Evolutionary conservation across 1,140 invertebrate species (phyloP).

Genomic region (Pomacea maculata): DNA sequence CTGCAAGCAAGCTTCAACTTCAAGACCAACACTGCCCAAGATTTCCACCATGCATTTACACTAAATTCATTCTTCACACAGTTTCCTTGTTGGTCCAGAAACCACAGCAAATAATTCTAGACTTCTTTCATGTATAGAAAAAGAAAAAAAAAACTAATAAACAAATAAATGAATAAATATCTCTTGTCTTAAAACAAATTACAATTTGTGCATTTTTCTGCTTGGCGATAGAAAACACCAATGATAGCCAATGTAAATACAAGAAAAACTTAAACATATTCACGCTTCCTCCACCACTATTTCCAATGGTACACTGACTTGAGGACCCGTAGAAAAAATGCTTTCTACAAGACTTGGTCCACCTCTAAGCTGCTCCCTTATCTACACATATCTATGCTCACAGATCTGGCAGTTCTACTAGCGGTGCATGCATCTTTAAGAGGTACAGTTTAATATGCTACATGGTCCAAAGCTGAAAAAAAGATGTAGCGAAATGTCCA

Average conservation of each 20-base stretch:
- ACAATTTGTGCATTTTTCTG: neutral
- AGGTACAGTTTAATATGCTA: neutral
- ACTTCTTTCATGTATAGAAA: no score
- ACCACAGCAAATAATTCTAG: no score
- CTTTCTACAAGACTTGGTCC: no score
- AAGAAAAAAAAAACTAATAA: neutral
- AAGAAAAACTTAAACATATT: neutral
- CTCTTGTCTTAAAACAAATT: no score
- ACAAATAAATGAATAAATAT: neutral
- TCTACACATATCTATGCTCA: neutral
- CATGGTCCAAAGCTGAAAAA: no score
- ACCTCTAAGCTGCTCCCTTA: neutral
- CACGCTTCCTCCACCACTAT: neutral
- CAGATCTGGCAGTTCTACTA: neutral
- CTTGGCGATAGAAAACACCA: neutral
- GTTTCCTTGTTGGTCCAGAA: no score
- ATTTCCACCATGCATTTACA: no score
- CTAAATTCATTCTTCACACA: no score
- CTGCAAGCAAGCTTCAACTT: no score
- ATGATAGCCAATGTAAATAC: neutral
- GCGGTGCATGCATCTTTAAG: neutral
- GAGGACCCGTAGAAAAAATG: neutral
- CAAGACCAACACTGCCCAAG: no score
- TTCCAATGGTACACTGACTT: neutral
- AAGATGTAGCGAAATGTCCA: no score